phyloP scores from a whole-genome alignment of 2,888 invertebrate genomes.

The Tromatobia lineatoria region DNA sequence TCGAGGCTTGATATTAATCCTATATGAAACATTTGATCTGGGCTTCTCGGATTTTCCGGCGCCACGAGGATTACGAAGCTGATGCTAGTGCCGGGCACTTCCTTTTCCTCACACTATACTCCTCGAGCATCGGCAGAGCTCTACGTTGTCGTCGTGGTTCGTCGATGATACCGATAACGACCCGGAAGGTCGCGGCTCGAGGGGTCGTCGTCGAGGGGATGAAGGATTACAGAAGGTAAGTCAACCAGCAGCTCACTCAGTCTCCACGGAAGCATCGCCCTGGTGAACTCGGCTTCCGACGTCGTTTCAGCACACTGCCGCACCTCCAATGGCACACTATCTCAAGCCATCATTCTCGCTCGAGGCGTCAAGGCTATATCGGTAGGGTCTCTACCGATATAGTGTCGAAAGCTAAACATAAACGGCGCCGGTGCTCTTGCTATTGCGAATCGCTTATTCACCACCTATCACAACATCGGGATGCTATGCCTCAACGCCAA shows the following conservation, averaged over 20 bases:
- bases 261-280: constrained; percentile 52
- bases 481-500: constrained; percentile 16
- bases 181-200: constrained; percentile 57
- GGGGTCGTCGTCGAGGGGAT: constrained; percentile 53
- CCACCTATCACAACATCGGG: constrained; percentile 56
- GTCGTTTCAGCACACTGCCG: constrained; percentile 13
- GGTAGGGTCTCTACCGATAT: constrained; percentile 29
- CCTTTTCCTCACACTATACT: constrained; percentile 31
- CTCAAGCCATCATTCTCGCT: constrained; percentile 51
- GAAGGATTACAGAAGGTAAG: constrained; percentile 74
- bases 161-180: constrained; percentile 72
- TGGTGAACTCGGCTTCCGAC: constrained; percentile 38
- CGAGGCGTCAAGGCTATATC: constrained; percentile 26
- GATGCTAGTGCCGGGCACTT: constrained; percentile 35
- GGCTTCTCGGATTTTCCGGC: constrained; percentile 73
- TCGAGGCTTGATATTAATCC: constrained; percentile 75
- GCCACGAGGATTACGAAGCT: constrained; percentile 71
- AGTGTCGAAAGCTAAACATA: constrained; percentile 60
- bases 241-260: constrained; percentile 60
- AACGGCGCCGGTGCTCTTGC: constrained; percentile 4
- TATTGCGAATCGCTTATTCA: constrained; percentile 58
- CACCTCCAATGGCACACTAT: constrained; percentile 18
- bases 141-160: constrained; percentile 44
- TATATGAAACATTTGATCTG: constrained; percentile 76
- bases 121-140: constrained; percentile 34